phyloP scores from a whole-genome alignment of 1,140 invertebrate genomes.

The Cydia amplana region DNA sequence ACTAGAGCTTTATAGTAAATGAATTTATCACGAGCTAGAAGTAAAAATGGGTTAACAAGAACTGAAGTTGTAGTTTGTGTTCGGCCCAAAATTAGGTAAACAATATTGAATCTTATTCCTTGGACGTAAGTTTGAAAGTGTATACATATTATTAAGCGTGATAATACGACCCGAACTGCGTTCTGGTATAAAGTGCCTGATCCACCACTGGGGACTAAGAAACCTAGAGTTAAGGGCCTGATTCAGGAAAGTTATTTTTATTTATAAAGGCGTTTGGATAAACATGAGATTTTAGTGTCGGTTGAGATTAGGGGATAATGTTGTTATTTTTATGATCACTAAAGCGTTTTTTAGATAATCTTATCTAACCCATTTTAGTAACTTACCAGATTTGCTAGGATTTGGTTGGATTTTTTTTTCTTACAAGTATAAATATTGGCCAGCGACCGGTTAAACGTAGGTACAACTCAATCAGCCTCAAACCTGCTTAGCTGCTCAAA shows the following conservation, averaged over 20 bases:
- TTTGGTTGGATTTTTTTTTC: too few species aligned
- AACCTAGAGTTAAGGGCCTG: constrained; percentile 6
- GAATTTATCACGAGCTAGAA: constrained; percentile 9
- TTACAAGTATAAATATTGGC: too few species aligned
- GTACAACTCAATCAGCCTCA: too few species aligned
- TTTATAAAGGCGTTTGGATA: constrained; percentile 17
- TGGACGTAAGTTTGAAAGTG: neutral
- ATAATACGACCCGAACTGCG: neutral
- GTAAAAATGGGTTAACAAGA: constrained; percentile 23
- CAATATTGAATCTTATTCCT: neutral
- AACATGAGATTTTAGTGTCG: constrained; percentile 37
- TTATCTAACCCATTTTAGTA: too few species aligned
- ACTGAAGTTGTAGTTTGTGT: neutral
- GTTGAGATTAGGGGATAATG: neutral
- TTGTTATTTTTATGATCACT: neutral
- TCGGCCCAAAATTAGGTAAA: neutral
- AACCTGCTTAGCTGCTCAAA: too few species aligned
- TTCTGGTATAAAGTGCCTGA: neutral
- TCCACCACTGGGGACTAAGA: neutral
- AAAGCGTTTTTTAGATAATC: constrained; percentile 24
- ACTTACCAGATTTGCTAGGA: too few species aligned
- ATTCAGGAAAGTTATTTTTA: neutral
- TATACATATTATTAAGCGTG: neutral
- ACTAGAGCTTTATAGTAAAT: constrained; percentile 2
- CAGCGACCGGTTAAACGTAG: too few species aligned